A percentile compares a stretch with the other conserved stretches of the same genome.
Evolutionary conservation across 2,797 vertebrate species (phyloP).

Genomic region (Sebastes nivosus): DNA sequence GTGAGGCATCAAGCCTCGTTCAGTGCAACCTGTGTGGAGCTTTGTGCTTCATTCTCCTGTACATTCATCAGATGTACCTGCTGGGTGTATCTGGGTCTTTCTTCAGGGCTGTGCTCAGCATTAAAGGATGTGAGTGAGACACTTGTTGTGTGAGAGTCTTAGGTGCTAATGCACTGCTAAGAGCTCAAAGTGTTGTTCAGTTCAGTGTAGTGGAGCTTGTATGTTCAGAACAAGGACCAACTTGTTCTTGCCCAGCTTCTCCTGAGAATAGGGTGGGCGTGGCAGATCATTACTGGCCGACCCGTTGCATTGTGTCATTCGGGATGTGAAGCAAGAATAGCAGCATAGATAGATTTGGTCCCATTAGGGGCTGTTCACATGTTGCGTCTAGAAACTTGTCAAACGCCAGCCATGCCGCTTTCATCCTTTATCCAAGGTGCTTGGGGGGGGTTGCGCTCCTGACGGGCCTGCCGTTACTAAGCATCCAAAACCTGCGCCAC

Average conservation of each 20-base stretch:
- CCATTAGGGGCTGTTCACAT: not conserved
- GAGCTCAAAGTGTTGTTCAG: constrained; percentile 28
- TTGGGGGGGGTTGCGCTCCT: not conserved
- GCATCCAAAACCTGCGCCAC: not conserved
- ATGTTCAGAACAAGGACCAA: not conserved
- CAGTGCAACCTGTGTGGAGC: constrained; percentile 25
- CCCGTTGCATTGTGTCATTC: constrained; percentile 15
- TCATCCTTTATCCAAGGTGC: not conserved
- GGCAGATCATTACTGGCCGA: constrained; percentile 18
- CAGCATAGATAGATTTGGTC: not conserved
- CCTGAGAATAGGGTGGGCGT: not conserved
- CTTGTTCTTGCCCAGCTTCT: constrained; percentile 5
- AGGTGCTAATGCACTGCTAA: constrained; percentile 12
- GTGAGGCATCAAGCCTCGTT: constrained; percentile 27
- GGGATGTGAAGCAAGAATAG: constrained; percentile 6
- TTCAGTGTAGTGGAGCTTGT: not conserved
- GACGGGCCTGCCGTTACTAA: not conserved
- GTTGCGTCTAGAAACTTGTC: not conserved
- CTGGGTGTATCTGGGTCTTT: constrained; percentile 26
- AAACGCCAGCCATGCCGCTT: not conserved
- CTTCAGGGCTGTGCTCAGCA: constrained; percentile 23
- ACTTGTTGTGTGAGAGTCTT: not conserved
- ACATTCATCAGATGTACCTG: constrained; percentile 53
- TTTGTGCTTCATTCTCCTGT: constrained; percentile 35
- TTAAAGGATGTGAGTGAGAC: constrained; percentile 24